Conservation (phyloP, 2,113 vertebrate species). For the Malaclemys terrapin region DNA sequence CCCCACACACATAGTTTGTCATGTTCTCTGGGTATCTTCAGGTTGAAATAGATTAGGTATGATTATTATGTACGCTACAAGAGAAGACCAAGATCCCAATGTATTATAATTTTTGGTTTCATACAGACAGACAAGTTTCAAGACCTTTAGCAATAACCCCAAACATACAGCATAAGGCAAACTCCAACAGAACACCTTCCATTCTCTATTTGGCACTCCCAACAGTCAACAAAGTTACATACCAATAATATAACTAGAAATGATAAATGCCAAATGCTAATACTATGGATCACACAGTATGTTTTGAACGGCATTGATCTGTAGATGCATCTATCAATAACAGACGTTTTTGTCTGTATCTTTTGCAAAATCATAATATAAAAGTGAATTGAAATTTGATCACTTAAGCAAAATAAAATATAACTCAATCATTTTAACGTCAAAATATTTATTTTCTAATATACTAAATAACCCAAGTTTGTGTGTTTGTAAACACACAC, state of each 20-base stretch:
- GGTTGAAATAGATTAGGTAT: rapidly evolving
- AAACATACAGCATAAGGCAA: background rate
- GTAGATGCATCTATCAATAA: background rate
- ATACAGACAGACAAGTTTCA: background rate
- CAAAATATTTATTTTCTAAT: background rate
- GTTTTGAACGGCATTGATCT: background rate
- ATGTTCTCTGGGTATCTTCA: background rate
- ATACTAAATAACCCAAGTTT: background rate
- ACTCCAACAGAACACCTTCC: background rate
- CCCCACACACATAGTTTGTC: background rate
- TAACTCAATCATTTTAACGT: background rate
- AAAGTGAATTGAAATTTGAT: background rate
- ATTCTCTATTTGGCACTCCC: background rate
- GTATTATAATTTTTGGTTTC: background rate
- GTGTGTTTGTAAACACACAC: background rate
- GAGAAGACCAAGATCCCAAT: background rate
- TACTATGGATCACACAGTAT: background rate
- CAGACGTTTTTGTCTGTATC: background rate
- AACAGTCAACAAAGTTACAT: background rate
- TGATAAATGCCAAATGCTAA: conserved; percentile 32
- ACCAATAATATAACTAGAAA: background rate
- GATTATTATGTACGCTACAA: background rate
- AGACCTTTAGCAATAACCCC: background rate
- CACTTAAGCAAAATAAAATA: background rate
- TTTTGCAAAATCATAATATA: background rate